Conservation (phyloP, 53 echinoderm and acorn worm genomes). For the Henricia sp. region DNA sequence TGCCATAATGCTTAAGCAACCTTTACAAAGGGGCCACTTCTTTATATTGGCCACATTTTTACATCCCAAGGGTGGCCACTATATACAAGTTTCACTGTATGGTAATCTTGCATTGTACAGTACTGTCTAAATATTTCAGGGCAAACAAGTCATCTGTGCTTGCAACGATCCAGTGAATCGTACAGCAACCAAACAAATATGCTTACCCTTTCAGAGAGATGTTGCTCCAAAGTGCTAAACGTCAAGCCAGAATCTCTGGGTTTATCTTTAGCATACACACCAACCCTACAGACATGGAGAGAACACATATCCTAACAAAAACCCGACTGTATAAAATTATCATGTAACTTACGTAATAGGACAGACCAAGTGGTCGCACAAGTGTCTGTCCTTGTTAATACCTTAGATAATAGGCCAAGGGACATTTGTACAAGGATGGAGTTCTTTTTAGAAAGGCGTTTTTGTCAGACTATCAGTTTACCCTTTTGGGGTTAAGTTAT, state of each 20-base stretch:
- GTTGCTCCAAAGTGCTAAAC: slow-evolving; percentile 67
- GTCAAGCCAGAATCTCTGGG: slow-evolving; percentile 82
- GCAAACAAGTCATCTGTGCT: background rate
- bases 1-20: too few relatives aligned
- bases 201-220: slow-evolving; percentile 84
- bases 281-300: slow-evolving; percentile 56
- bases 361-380: background rate
- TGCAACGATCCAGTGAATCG: background rate
- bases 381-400: too few relatives aligned
- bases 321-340: background rate
- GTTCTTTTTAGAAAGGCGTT: background rate
- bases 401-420: too few relatives aligned
- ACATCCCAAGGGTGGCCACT: too few relatives aligned
- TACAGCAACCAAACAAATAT: background rate
- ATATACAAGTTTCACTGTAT: background rate
- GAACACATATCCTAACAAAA: background rate
- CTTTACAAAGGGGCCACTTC: too few relatives aligned
- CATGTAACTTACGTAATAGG: background rate
- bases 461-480: too few relatives aligned
- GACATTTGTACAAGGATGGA: background rate
- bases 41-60: too few relatives aligned
- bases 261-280: slow-evolving; percentile 70
- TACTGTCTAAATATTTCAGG: too few relatives aligned
- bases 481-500: too few relatives aligned
- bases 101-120: background rate